Percentiles rank a stretch among this genome's conserved stretches.
These are phyloP conservation scores for Idaea biselata DNA, from an alignment of 2,888 invertebrate species.

Conservation along the genomic window DNA sequence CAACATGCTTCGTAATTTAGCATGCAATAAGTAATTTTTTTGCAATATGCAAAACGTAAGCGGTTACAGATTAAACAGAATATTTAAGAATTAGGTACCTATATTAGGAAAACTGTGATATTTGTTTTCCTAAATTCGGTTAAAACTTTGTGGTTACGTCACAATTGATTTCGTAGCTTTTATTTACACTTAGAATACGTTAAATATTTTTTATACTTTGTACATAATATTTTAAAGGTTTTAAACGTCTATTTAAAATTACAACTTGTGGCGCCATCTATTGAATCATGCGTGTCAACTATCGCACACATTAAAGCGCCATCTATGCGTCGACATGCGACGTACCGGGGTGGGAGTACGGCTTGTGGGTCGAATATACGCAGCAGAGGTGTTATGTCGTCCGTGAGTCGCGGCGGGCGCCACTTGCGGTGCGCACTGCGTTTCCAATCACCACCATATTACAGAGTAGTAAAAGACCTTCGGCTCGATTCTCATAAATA, in stretches of 20 bases:
- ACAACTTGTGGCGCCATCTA: conserved; percentile 58
- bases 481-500: too few species aligned
- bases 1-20: neutral
- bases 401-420: conserved; percentile 90
- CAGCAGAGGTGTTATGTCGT: conserved; percentile 88
- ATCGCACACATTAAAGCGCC: conserved; percentile 67
- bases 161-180: neutral
- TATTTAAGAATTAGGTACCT: neutral
- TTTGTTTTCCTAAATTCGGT: neutral
- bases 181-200: neutral
- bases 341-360: conserved; percentile 77
- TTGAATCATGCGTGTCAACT: conserved; percentile 46
- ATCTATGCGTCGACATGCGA: conserved; percentile 69
- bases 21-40: neutral
- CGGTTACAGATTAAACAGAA: neutral
- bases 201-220: conserved; percentile 4
- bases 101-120: too few species aligned
- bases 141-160: neutral
- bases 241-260: conserved; percentile 13
- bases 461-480: too few species aligned
- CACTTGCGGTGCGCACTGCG: conserved; percentile 89
- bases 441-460: conserved; percentile 50
- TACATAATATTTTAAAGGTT: conserved; percentile 30
- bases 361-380: conserved; percentile 88
- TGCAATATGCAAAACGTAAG: too few species aligned